These are phyloP conservation scores for Zenarchopterus dispar DNA, from an alignment of 2,797 vertebrate species.

Conservation along the genomic window DNA sequence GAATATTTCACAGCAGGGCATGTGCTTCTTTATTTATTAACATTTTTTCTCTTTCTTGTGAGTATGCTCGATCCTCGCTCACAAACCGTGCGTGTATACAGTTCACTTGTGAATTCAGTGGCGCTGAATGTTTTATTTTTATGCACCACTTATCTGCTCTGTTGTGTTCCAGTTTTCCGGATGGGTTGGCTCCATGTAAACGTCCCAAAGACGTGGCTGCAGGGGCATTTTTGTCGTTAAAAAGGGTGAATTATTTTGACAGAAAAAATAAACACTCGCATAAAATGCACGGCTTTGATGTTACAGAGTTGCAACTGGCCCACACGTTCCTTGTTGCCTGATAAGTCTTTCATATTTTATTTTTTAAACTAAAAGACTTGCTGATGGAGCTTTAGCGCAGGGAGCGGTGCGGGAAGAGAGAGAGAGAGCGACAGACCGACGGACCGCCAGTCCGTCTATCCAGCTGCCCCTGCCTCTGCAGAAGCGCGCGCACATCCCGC, in stretches of 20 bases:
- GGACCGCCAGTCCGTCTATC: conserved; percentile 64
- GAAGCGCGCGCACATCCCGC: conserved; percentile 56
- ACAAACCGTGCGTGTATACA: background rate
- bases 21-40: conserved; percentile 5
- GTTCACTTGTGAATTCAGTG: background rate
- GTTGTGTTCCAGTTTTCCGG: conserved; percentile 34
- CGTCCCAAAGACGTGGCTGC: conserved; percentile 24
- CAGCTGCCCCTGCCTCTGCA: conserved; percentile 77
- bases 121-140: conserved; percentile 13
- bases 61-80: background rate
- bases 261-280: conserved; percentile 2
- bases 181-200: conserved; percentile 16
- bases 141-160: conserved; percentile 23
- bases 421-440: conserved; percentile 39
- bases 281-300: background rate
- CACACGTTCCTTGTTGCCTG: conserved; percentile 19
- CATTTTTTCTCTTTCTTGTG: background rate
- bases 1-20: background rate
- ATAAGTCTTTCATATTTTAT: background rate
- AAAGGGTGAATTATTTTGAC: conserved; percentile 7
- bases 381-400: conserved; percentile 69
- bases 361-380: conserved; percentile 34
- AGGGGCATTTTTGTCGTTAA: conserved; percentile 5
- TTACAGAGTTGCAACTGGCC: conserved; percentile 21
- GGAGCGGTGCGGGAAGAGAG: conserved; percentile 28